These are phyloP conservation scores for Pogonophryne albipinna DNA, from an alignment of 2,797 vertebrate species.

Conservation along the genomic window DNA sequence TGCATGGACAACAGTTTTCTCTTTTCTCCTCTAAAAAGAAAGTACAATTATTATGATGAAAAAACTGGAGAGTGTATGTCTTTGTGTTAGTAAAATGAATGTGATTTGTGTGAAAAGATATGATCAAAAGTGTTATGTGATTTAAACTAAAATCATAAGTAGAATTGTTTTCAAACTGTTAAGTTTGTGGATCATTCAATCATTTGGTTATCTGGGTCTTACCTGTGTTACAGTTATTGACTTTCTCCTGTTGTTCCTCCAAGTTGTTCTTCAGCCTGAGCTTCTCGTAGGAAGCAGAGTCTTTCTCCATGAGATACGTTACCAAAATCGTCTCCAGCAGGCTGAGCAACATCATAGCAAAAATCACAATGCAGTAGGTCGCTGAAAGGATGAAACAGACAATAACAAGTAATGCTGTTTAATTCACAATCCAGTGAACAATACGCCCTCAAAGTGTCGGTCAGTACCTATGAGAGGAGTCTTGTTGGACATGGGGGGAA, in stretches of 20 bases:
- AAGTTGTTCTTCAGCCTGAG: neutral
- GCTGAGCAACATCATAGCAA: slow-evolving; percentile 85
- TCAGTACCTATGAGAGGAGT: slow-evolving; percentile 86
- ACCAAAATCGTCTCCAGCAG: slow-evolving; percentile 85
- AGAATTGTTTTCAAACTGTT: neutral
- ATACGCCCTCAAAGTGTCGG: no score
- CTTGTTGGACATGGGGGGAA: slow-evolving; percentile 86
- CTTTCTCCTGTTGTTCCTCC: slow-evolving; percentile 12
- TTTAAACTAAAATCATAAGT: neutral
- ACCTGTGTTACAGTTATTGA: slow-evolving; percentile 24
- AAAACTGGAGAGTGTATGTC: no score
- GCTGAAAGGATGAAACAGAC: slow-evolving; percentile 67
- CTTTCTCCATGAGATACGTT: slow-evolving; percentile 75
- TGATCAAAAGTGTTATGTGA: neutral
- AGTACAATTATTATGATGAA: neutral
- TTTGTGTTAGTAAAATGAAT: no score
- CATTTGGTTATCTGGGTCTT: neutral
- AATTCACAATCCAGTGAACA: neutral
- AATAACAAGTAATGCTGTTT: neutral
- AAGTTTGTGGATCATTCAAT: neutral
- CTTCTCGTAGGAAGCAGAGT: slow-evolving; percentile 12
- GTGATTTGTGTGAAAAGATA: neutral
- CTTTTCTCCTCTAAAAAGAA: slow-evolving; percentile 63
- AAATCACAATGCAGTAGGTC: slow-evolving; percentile 86
- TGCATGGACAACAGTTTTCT: slow-evolving; percentile 19